Percentiles rank a stretch among this genome's conserved stretches.
Evolutionary conservation across 92 coral and sea anemone species (phyloP).

Genomic region (Bergia puertoricense): DNA sequence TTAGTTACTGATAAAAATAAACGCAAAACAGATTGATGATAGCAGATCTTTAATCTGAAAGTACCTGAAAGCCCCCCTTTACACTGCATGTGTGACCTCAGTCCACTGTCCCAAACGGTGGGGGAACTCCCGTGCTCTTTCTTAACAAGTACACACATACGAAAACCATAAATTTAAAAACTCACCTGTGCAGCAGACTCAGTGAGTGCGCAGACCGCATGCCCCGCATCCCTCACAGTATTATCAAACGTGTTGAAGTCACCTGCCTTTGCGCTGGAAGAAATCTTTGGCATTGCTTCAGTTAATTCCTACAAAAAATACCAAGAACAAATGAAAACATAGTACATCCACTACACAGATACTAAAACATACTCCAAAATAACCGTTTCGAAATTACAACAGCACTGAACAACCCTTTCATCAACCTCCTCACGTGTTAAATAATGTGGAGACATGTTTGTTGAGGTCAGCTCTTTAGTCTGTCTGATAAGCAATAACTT

Average conservation of each 20-base stretch:
- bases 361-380: neutral
- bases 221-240: conserved; percentile 81
- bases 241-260: conserved; percentile 91
- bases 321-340: neutral
- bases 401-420: neutral
- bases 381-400: neutral
- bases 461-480: neutral
- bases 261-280: conserved; percentile 84
- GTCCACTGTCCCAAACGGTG: no score
- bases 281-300: conserved; percentile 91
- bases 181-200: conserved; percentile 98
- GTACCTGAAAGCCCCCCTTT: no score
- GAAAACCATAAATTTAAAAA: no score
- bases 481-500: neutral
- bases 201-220: conserved; percentile 91
- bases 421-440: neutral
- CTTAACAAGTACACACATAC: no score
- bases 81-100: no score
- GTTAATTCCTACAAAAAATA: conserved; percentile 64
- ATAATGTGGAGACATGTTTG: neutral
- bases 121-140: no score
- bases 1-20: no score
- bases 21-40: no score
- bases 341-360: neutral
- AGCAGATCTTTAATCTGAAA: no score